Percentiles rank a stretch among this genome's conserved stretches.
Conservation (phyloP, 2,888 invertebrate species). For the Sialis lutaria region DNA sequence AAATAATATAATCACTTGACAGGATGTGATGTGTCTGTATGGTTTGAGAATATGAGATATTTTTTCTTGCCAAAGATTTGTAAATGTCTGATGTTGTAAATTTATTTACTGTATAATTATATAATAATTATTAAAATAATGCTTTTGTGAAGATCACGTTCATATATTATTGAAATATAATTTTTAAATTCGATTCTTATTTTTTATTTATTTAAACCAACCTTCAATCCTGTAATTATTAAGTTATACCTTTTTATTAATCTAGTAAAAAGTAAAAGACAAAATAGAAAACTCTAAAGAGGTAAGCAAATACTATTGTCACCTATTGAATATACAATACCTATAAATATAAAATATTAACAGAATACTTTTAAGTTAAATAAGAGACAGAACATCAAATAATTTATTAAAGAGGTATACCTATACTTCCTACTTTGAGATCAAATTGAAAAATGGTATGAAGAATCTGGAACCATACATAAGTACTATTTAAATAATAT, state of each 20-base stretch:
- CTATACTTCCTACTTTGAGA: too few species aligned
- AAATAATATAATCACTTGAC: too few species aligned
- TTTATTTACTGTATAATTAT: constrained; percentile 13
- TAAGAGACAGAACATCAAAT: too few species aligned
- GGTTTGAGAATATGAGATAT: not conserved
- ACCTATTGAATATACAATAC: too few species aligned
- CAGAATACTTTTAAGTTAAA: too few species aligned
- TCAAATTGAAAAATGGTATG: too few species aligned
- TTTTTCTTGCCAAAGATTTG: constrained; percentile 24
- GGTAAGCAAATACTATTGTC: too few species aligned
- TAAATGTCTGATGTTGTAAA: constrained; percentile 21
- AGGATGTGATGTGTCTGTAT: not conserved
- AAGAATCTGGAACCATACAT: too few species aligned
- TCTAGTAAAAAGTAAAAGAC: not conserved
- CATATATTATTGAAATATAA: constrained; percentile 21
- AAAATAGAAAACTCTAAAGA: not conserved
- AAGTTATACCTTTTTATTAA: too few species aligned
- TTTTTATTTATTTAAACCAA: not conserved
- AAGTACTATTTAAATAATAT: too few species aligned
- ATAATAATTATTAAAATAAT: constrained; percentile 14
- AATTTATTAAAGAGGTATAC: too few species aligned
- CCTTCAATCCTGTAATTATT: not conserved
- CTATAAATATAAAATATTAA: too few species aligned
- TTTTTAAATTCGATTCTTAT: constrained; percentile 20
- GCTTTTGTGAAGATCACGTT: constrained; percentile 28